Evolutionary conservation across 2,113 vertebrate genomes (phyloP).

Genomic region (Chloroceryle aenea): DNA sequence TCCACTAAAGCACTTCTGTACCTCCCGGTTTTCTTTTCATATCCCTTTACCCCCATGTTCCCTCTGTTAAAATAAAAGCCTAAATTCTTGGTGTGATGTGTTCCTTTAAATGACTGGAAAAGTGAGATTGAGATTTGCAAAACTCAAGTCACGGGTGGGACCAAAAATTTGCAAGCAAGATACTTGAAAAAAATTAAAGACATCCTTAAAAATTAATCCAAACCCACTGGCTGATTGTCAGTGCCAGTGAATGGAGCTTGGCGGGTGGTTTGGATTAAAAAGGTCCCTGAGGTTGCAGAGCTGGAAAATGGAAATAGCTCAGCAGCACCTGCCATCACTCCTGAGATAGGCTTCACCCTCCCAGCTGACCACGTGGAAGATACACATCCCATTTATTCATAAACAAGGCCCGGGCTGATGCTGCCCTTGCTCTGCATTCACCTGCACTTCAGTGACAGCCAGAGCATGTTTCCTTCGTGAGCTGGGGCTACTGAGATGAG

Average conservation of each 20-base stretch:
- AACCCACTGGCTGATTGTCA: constrained; percentile 52
- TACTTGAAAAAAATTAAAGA: constrained; percentile 63
- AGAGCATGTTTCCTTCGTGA: not conserved
- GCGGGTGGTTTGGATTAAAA: constrained; percentile 61
- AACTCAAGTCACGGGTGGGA: constrained; percentile 26
- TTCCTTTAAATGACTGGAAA: constrained; percentile 35
- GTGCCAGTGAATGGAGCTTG: constrained; percentile 52
- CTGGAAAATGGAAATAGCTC: constrained; percentile 81
- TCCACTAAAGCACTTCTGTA: not conserved
- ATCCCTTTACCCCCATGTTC: not conserved
- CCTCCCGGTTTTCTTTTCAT: constrained; percentile 3
- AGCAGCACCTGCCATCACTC: constrained; percentile 76
- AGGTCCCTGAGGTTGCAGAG: constrained; percentile 69
- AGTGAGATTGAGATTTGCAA: constrained; percentile 24
- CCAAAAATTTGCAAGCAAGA: not conserved
- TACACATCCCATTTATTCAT: constrained; percentile 40
- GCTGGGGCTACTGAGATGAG: not conserved
- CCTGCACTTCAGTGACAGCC: not conserved
- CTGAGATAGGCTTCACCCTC: constrained; percentile 53
- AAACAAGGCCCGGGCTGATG: not conserved
- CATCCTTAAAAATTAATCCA: constrained; percentile 71
- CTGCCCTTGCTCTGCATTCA: not conserved
- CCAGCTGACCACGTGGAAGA: not conserved
- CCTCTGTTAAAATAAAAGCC: not conserved
- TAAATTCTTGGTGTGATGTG: not conserved